Percentiles rank a stretch among this genome's conserved stretches.
Evolutionary conservation across 2,113 vertebrate species (phyloP).

Genomic region (Gambusia affinis): DNA sequence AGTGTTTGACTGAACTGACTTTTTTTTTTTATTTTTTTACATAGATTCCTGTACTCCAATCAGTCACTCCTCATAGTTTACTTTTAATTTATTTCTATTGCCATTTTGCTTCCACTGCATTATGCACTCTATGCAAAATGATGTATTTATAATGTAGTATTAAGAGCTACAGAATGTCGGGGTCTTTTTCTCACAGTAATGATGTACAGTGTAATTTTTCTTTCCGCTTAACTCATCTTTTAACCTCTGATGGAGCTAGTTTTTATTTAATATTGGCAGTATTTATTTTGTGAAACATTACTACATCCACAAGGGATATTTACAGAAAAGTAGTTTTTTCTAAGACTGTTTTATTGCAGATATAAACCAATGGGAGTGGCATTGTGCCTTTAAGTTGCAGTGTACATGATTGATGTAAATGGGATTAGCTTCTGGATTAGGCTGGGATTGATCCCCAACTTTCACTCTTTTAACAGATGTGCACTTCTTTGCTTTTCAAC

Average conservation of each 20-base stretch:
- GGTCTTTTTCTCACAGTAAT: slow-evolving; percentile 18
- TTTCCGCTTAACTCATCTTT: slow-evolving; percentile 33
- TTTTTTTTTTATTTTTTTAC: neutral
- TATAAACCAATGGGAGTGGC: slow-evolving; percentile 32
- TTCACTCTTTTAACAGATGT: neutral
- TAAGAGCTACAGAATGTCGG: slow-evolving; percentile 56
- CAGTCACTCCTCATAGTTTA: slow-evolving; percentile 13
- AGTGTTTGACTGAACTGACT: neutral
- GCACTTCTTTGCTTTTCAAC: too few species aligned
- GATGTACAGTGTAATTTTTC: slow-evolving; percentile 36
- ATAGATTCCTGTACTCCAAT: too few species aligned
- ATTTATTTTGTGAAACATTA: slow-evolving; percentile 50
- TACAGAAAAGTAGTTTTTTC: slow-evolving; percentile 14
- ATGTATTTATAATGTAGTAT: slow-evolving; percentile 88
- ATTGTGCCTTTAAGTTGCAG: slow-evolving; percentile 60
- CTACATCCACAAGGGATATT: slow-evolving; percentile 3
- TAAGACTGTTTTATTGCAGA: neutral
- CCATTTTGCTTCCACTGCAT: slow-evolving; percentile 79
- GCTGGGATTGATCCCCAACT: slow-evolving; percentile 3
- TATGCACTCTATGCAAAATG: slow-evolving; percentile 91
- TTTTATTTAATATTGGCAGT: slow-evolving; percentile 29
- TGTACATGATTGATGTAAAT: slow-evolving; percentile 37
- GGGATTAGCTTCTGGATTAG: slow-evolving; percentile 8
- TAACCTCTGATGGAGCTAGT: slow-evolving; percentile 43
- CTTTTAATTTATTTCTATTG: slow-evolving; percentile 74